Evolutionary conservation across 2,113 vertebrate genomes (phyloP), one percentile per base, ranked within the genome.

Genomic region (Rostratula benghalensis): DNA sequence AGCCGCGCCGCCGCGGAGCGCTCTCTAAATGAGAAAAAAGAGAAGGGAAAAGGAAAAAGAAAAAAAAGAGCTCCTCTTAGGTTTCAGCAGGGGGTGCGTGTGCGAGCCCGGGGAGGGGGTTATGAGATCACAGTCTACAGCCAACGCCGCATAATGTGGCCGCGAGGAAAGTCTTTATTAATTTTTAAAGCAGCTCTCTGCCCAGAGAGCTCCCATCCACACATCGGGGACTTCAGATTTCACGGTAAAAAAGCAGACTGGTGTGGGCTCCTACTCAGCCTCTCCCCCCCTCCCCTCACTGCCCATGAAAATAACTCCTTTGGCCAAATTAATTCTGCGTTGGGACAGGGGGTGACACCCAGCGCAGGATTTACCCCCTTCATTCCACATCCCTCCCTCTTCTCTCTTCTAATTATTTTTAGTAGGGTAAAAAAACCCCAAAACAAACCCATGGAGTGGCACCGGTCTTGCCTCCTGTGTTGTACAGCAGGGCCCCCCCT

Each of bases 91-190:
- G 85, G 95, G 43, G 95, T 22, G 74, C 8, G 15, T 48, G 65
- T 28, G 92, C 87, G 46, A 89, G 95, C 57, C 91, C n/a, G 76
- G 80, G 94, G 91, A 87, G 94, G 90, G 63, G 51, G 74, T 31
- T 95, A 97, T 98, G 98, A 98, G 97, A 97, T 98, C 98, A 98
- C 95, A 41, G 89, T 93, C 96, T 97, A 57, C 35, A 41, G 60
- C 20, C 22, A 90, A 90, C 17, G 23, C 93, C 78, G 78, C 96
- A 83, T 89, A 95, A 96, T 86, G 87, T 57, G 94, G 75, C 91
- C 60, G 83, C 15, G 80, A 94, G 92, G 89, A 73, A 86, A 88
- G 84, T 73, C 90, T 63, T 50, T 69, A 97, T 92, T 43, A 76
- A 95, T 95, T 96, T 96, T 94, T 96, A 94, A 96, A 91, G 94